phyloP scores from a whole-genome alignment of 2,888 invertebrate species.

The Cantharis nigra region DNA sequence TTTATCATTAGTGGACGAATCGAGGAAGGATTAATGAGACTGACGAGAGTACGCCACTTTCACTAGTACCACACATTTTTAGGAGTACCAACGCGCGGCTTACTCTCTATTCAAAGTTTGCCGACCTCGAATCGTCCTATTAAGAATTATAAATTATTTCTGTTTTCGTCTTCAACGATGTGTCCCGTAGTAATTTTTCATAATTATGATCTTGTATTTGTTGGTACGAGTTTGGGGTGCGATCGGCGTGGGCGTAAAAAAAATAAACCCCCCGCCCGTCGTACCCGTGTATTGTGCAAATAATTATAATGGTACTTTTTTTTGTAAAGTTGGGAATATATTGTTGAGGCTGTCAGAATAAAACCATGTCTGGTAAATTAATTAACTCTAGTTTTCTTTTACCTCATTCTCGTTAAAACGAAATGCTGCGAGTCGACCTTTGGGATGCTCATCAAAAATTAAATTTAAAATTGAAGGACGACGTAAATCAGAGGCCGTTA shows the following conservation, averaged over 20 bases:
- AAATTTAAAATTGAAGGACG: constrained; percentile 2
- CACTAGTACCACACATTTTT: constrained; percentile 45
- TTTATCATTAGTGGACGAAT: constrained; percentile 42
- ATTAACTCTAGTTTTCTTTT: constrained; percentile 41
- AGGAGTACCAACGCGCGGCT: constrained; percentile 36
- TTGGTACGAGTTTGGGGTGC: constrained; percentile 9
- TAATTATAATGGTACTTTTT: constrained; percentile 34
- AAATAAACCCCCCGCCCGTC: constrained; percentile 9
- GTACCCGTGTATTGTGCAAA: constrained; percentile 9
- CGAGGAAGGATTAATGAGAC: constrained; percentile 52
- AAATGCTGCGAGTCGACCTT: neutral
- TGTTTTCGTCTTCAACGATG: constrained; percentile 34
- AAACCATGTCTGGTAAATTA: constrained; percentile 63
- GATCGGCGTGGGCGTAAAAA: constrained; percentile 17
- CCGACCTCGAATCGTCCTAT: constrained; percentile 43
- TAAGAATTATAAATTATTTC: constrained; percentile 50
- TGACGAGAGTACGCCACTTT: constrained; percentile 52
- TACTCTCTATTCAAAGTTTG: constrained; percentile 49
- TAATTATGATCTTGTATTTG: constrained; percentile 6
- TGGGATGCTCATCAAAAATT: constrained; percentile 2
- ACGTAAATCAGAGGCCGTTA: constrained; percentile 9
- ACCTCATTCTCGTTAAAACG: neutral
- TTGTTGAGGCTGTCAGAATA: constrained; percentile 78
- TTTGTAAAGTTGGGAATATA: constrained; percentile 69
- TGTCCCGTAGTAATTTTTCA: constrained; percentile 12